Evolutionary conservation across 2,888 invertebrate genomes (phyloP), one percentile per base, ranked within the genome.

Genomic region (Drosophila nigricruria): DNA sequence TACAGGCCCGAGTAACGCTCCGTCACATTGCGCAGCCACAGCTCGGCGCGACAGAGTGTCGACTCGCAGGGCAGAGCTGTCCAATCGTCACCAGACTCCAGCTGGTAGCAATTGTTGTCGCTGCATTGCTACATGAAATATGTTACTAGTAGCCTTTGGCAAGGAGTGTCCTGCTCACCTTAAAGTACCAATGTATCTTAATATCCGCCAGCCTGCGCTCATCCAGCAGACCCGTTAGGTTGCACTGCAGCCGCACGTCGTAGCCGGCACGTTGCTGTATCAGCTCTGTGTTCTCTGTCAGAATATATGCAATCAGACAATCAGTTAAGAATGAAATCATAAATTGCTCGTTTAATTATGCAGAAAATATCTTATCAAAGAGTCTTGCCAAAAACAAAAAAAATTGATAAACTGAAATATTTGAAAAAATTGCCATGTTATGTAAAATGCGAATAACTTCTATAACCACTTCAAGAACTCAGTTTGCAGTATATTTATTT

Each of bases 1-100:
- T 93, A 93, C 12, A 93, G 83, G 0, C 93, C 93, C 4, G 93
- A 92, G 78, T 93, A 90, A 16, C 88, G 85, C 58, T 92, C 92
- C 1, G 92, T 92, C 0, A 92, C 81, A 77, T 93, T 93, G 25
- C 79, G 87, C 10, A 93, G 85, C 75, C 87, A 78, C 9, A 93
- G 76, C 27, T 89, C 88, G 3, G 89, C 73, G 6, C 88, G 88
- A 36, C 92, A 93, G 9, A 88, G 76, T 23, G 82, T 91, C 3
- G 88, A 79, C 36, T 90, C 88, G 54, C 93, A 93, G 0, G 90
- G 90, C 61, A 92, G 42, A 12, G 87, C 88, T 0, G 83, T 84
- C 92, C 93, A 93, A n/a, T 91, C 82, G 4, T 81, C 81, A 10
- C 57, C 67, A 3, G 78, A 68, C 9, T 84, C 81, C 5, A 74